Base-by-base conservation (phyloP, 1,140 invertebrate species). In the Metaphire vulgaris region DNA sequence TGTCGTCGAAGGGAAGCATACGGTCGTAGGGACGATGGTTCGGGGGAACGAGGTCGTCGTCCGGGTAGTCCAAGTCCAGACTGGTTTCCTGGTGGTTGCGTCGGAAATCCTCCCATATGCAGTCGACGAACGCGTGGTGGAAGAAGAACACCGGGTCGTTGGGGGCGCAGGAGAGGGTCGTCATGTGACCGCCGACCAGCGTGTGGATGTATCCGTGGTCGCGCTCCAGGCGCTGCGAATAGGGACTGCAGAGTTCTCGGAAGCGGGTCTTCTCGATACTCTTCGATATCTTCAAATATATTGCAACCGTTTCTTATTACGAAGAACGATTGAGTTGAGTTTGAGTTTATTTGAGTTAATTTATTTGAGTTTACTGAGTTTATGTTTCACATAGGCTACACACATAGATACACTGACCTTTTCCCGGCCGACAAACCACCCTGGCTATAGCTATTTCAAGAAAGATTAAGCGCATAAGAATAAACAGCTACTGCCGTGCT, bases 91-190 rank as follows among this genome's bases (percentile, higher is more conserved):
- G 41, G 21, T 56, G 21, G 29, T 70, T 76, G 33, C 56, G 67
- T 21, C 83, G 73, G 83, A 84, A 85, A 33, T 81, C 74, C 69
- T 85, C 84, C 80, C 79, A 83, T 66, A 83, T 76, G 65, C 71
- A 81, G 77, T 87, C 86, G 26, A 88, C 80, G 79, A 85, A 86
- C n/a, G 80, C 78, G 79, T 88, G 87, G 78, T 86, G 86, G 77
- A 87, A 73, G 76, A 83, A 87, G 80, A 87, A 86, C 28, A 86
- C 77, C 0, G 83, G 83, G 77, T 88, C 87, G 75, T 83, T 87
- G 32, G 85, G 78, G 2, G 84, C 81, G 0, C 83, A 85, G 34
- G 81, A 78, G 67, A 84, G 76, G 65, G 79, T 76, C 21, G 74
- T 79, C 81, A 85, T 83, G 72, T 81, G 76, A 1, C 84, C 83